Evolutionary conservation across 2,888 invertebrate species (phyloP).

Genomic region (Sinelater perroti): DNA sequence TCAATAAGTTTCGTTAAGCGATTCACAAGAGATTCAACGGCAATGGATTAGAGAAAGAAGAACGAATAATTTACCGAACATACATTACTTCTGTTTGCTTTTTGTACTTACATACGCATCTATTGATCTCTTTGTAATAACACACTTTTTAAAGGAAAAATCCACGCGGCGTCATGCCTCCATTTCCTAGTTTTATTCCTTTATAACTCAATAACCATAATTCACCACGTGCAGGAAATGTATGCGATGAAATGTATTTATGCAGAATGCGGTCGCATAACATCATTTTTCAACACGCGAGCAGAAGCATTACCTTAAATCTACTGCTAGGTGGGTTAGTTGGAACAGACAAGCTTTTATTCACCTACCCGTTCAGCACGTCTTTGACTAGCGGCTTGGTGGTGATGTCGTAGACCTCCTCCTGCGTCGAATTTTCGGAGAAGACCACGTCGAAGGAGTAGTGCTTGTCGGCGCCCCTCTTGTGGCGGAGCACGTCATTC

Average conservation of each 20-base stretch:
- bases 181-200: no score
- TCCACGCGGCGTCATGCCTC: no score
- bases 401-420: slow-evolving; percentile 86
- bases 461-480: slow-evolving; percentile 79
- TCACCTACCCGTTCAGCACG: slow-evolving; percentile 69
- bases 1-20: no score
- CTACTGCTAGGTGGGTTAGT: background rate
- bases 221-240: slow-evolving; percentile 1
- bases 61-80: no score
- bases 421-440: slow-evolving; percentile 86
- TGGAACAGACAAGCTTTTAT: background rate
- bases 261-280: slow-evolving; percentile 4
- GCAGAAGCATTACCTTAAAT: background rate
- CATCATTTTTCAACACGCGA: slow-evolving; percentile 15
- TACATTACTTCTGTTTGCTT: no score
- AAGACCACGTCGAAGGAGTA: slow-evolving; percentile 92
- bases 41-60: no score
- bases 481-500: slow-evolving; percentile 72
- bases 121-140: no score
- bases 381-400: slow-evolving; percentile 86
- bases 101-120: no score
- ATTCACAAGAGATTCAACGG: no score
- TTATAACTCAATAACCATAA: no score
- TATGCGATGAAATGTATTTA: slow-evolving; percentile 10
- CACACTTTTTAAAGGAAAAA: no score